A percentile compares a stretch with the other conserved stretches of the same genome.
Evolutionary conservation across 2,113 vertebrate species (phyloP).

Genomic region (Cyprinus carpio): DNA sequence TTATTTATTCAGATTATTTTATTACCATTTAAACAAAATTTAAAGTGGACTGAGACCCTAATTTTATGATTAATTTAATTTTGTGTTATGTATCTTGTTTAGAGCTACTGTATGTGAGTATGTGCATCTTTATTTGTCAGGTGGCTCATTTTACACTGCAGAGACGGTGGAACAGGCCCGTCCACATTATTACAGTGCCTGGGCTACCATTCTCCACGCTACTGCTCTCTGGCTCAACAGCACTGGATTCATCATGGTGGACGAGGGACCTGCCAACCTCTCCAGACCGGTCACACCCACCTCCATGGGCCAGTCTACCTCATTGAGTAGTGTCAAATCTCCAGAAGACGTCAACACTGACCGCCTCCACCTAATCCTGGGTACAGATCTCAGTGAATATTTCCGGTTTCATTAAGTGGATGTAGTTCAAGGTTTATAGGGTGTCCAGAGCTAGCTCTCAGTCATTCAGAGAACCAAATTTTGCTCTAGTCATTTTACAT

Average conservation of each 20-base stretch:
- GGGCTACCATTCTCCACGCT: constrained; percentile 90
- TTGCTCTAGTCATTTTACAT: not conserved
- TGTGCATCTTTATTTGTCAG: constrained; percentile 64
- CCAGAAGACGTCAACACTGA: constrained; percentile 89
- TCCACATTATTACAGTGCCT: constrained; percentile 83
- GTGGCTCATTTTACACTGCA: constrained; percentile 88
- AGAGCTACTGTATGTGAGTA: not conserved
- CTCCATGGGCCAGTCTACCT: constrained; percentile 84
- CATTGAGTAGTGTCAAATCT: constrained; percentile 78
- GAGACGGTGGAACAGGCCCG: constrained; percentile 84
- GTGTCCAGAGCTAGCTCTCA: not conserved
- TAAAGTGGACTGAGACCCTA: not conserved
- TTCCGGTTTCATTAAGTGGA: not conserved
- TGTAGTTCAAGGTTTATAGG: not conserved
- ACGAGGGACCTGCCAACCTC: constrained; percentile 81
- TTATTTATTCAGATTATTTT: not conserved
- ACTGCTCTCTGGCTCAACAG: constrained; percentile 89
- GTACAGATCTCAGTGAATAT: constrained; percentile 64
- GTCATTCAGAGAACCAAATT: not conserved
- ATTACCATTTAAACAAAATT: not conserved
- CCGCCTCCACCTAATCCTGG: constrained; percentile 88
- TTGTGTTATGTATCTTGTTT: not conserved
- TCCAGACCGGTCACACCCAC: constrained; percentile 93
- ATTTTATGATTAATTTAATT: too few species aligned
- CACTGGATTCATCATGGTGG: constrained; percentile 82